phyloP scores from a whole-genome alignment of 2,888 invertebrate species.

The Platynereis dumerilii region DNA sequence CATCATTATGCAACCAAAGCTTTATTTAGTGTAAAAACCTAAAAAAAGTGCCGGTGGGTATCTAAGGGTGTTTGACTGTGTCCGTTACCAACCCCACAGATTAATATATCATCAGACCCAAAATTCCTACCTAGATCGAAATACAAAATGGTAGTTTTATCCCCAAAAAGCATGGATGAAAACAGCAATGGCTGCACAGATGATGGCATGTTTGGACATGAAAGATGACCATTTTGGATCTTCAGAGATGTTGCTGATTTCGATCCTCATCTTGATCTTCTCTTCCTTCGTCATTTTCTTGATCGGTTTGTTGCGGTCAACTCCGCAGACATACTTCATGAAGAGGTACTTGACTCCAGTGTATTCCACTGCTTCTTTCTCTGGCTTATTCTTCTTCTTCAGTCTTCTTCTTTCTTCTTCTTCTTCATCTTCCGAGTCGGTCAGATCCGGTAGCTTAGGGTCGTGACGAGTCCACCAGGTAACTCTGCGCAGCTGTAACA shows the following conservation, averaged over 20 bases:
- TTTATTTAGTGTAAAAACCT: no score
- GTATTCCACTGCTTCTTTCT: no score
- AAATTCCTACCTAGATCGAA: no score
- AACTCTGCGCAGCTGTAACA: conserved; percentile 47
- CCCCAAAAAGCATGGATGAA: conserved; percentile 51
- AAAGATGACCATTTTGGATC: conserved; percentile 37
- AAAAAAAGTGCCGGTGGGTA: no score
- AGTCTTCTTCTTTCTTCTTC: conserved; percentile 25
- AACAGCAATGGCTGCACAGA: conserved; percentile 42
- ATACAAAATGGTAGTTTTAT: no score
- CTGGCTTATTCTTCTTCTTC: no score
- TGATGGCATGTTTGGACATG: conserved; percentile 42
- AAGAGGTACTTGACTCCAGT: not conserved
- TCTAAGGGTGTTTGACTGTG: no score
- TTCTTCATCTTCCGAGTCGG: conserved; percentile 33
- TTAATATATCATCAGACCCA: no score
- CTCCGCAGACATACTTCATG: conserved; percentile 48
- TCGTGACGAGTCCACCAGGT: conserved; percentile 57
- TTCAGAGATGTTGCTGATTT: conserved; percentile 49
- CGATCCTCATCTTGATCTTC: conserved; percentile 38
- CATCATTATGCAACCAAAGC: no score
- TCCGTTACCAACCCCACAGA: no score
- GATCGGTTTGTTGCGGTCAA: conserved; percentile 39
- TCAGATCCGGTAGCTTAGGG: conserved; percentile 33
- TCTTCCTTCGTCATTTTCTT: conserved; percentile 42